A percentile compares a stretch with the other conserved stretches of the same genome.
These are phyloP conservation scores for Meteorus cinctellus DNA, from an alignment of 2,888 invertebrate genomes.

Conservation along the genomic window DNA sequence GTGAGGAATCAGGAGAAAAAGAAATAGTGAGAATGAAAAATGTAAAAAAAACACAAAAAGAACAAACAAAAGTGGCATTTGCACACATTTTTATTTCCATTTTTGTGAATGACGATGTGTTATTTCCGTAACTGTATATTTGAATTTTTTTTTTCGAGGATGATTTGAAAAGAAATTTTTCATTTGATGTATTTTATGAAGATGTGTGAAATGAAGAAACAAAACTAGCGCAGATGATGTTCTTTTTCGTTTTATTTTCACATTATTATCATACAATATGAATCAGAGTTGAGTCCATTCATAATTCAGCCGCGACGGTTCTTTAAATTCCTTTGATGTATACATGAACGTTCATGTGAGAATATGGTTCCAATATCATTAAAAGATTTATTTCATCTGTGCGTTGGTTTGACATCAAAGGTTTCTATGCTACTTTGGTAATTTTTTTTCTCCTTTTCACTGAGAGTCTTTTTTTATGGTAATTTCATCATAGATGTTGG, in stretches of 20 bases:
- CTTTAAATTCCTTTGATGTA: neutral
- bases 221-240: neutral
- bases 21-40: neutral
- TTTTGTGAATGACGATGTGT: neutral
- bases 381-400: too few relatives aligned
- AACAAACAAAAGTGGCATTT: neutral
- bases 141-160: neutral
- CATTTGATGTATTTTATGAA: neutral
- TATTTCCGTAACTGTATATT: neutral
- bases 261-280: neutral
- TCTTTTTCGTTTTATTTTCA: neutral
- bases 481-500: too few relatives aligned
- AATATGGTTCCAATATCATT: neutral
- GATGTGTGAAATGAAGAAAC: neutral
- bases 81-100: neutral
- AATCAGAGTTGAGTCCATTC: neutral
- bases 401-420: too few relatives aligned
- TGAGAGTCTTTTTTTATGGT: too few relatives aligned
- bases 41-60: neutral
- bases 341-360: neutral
- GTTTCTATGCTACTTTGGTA: too few relatives aligned
- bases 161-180: neutral
- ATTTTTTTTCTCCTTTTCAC: too few relatives aligned
- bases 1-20: neutral
- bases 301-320: neutral